These are phyloP conservation scores for Meloidogyne chitwoodi DNA, from an alignment of 1,140 invertebrate genomes.

Conservation along the genomic window DNA sequence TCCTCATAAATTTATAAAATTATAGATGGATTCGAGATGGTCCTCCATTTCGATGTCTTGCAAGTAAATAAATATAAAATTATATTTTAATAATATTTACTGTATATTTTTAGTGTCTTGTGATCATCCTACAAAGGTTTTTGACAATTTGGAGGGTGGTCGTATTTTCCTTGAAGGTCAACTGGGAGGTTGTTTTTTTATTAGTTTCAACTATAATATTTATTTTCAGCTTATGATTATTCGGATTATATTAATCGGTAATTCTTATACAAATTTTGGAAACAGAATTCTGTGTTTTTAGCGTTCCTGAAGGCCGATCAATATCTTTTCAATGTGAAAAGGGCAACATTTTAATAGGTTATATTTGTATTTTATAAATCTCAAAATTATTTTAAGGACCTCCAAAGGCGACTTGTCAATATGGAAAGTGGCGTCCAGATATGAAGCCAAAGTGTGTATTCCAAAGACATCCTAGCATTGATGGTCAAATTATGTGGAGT, in stretches of 20 bases:
- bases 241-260: constrained; percentile 77
- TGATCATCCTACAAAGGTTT: constrained; percentile 71
- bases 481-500: constrained; percentile 46
- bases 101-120: constrained; percentile 73
- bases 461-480: constrained; percentile 44
- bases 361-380: too few relatives aligned
- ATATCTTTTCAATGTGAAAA: constrained; percentile 93
- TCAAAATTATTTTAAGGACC: constrained; percentile 28
- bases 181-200: constrained; percentile 70
- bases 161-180: constrained; percentile 88
- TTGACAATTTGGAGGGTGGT: constrained; percentile 79
- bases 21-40: constrained; percentile 47
- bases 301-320: constrained; percentile 72
- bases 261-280: neutral
- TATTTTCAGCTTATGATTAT: constrained; percentile 75
- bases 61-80: constrained; percentile 40
- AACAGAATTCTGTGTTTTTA: constrained; percentile 64
- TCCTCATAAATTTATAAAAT: too few relatives aligned
- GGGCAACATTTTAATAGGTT: constrained; percentile 42
- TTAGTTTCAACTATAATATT: neutral
- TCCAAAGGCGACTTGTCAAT: constrained; percentile 46
- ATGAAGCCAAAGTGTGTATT: constrained; percentile 46
- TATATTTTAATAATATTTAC: neutral
- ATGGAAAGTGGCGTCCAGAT: constrained; percentile 30
- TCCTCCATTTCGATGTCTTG: constrained; percentile 61